A percentile compares a stretch with the other conserved stretches of the same genome.
phyloP scores from a whole-genome alignment of 2,113 vertebrate species.

The Actenoides lindsayi region DNA sequence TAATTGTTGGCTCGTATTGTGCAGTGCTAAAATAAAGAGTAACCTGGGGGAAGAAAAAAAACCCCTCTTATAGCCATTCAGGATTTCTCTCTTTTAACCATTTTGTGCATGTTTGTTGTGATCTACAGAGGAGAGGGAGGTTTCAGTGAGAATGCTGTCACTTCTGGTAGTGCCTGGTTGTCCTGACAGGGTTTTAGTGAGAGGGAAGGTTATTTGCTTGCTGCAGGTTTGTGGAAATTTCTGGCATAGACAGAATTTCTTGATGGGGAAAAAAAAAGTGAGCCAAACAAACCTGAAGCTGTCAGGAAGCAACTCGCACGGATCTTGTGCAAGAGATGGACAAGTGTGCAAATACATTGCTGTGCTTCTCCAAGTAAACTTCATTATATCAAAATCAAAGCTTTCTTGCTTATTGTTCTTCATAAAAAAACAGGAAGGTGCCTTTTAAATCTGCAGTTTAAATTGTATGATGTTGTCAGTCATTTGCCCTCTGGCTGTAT shows the following conservation, averaged over 20 bases:
- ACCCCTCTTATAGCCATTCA: not conserved
- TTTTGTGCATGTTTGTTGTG: not conserved
- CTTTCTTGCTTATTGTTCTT: not conserved
- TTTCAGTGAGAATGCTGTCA: not conserved
- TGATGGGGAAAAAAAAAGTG: not conserved
- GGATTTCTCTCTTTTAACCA: not conserved
- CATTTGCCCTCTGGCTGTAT: not conserved
- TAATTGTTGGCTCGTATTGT: not conserved
- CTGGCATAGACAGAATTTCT: not conserved
- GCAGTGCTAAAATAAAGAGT: not conserved
- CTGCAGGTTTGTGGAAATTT: not conserved
- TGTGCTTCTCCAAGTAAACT: not conserved
- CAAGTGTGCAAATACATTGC: not conserved
- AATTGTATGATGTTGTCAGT: rapidly evolving
- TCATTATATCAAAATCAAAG: not conserved
- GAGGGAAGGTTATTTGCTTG: not conserved
- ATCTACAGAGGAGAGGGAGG: not conserved
- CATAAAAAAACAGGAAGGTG: not conserved
- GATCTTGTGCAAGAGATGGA: not conserved
- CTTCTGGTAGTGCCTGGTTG: not conserved
- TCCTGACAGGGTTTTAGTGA: not conserved
- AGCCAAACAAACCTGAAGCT: not conserved
- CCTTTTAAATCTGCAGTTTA: not conserved
- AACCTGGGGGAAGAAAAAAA: not conserved
- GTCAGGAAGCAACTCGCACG: not conserved